Conservation (phyloP, 2,888 invertebrate species). For the Galeruca laticollis region DNA sequence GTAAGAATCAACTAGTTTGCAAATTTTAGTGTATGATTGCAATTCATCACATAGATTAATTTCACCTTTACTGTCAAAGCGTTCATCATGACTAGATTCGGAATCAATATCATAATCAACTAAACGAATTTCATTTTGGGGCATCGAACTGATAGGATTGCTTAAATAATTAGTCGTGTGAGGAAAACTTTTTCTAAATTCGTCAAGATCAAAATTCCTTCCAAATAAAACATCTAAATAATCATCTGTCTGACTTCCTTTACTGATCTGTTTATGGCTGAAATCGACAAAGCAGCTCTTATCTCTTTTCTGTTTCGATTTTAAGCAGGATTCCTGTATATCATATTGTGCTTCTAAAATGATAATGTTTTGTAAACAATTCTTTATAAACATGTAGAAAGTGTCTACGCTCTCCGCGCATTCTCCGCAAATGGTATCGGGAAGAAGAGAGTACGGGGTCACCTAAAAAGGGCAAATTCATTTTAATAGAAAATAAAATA, state of each 20-base stretch:
- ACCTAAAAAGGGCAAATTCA: constrained; percentile 54
- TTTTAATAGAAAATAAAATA: not conserved
- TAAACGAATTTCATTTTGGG: constrained; percentile 45
- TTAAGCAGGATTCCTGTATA: constrained; percentile 62
- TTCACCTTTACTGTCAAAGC: constrained; percentile 37
- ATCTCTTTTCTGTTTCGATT: constrained; percentile 64
- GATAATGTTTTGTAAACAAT: constrained; percentile 63
- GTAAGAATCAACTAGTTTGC: constrained; percentile 44
- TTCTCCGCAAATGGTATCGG: constrained; percentile 63
- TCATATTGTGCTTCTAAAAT: constrained; percentile 63
- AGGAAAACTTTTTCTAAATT: constrained; percentile 44
- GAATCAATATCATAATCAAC: constrained; percentile 61
- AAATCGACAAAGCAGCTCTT: constrained; percentile 67
- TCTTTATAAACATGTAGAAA: constrained; percentile 63
- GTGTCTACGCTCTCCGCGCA: constrained; percentile 61
- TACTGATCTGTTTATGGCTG: constrained; percentile 57
- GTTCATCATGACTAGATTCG: constrained; percentile 55
- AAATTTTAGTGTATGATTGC: constrained; percentile 43
- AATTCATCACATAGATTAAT: constrained; percentile 46
- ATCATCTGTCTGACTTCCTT: constrained; percentile 62
- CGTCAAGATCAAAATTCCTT: constrained; percentile 39
- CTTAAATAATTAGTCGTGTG: constrained; percentile 41
- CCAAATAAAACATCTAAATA: constrained; percentile 51
- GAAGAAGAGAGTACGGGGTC: constrained; percentile 61
- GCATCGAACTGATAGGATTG: constrained; percentile 11